phyloP scores from a whole-genome alignment of 2,888 invertebrate species.

The Syrphus vitripennis region DNA sequence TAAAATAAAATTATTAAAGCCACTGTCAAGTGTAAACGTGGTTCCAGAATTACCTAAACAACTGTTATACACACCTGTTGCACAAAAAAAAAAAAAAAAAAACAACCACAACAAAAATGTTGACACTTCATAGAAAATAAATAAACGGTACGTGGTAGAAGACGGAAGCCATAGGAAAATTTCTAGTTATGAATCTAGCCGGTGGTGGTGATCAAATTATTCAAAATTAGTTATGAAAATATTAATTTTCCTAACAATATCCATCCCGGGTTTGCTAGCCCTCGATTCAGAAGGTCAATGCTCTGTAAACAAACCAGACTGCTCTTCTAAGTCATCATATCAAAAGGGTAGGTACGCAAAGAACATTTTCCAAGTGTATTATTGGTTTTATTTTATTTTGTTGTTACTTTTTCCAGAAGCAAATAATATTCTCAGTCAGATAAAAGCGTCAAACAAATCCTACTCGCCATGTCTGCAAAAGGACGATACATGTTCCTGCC shows the following conservation, averaged over 20 bases:
- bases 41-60: not conserved
- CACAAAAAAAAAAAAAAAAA: too few species aligned
- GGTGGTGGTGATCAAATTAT: conserved; percentile 6
- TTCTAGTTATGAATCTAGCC: conserved; percentile 6
- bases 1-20: not conserved
- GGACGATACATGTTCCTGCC: conserved; percentile 84
- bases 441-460: conserved; percentile 82
- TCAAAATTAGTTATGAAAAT: conserved; percentile 55
- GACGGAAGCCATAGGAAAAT: conserved; percentile 47
- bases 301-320: conserved; percentile 55
- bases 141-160: conserved; percentile 36
- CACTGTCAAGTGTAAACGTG: not conserved
- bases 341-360: conserved; percentile 22
- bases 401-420: conserved; percentile 68
- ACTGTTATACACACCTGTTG: conserved; percentile 59
- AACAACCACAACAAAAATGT: not conserved
- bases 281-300: conserved; percentile 28
- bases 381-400: not conserved
- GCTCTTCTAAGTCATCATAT: conserved; percentile 62
- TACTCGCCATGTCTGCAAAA: conserved; percentile 83
- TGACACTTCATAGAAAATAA: not conserved
- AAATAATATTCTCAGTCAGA: conserved; percentile 79
- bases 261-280: conserved; percentile 12
- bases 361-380: not conserved
- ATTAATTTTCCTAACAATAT: conserved; percentile 27